phyloP scores from a whole-genome alignment of 2,113 vertebrate species.

The Sinocyclocheilus maitianheensis region DNA sequence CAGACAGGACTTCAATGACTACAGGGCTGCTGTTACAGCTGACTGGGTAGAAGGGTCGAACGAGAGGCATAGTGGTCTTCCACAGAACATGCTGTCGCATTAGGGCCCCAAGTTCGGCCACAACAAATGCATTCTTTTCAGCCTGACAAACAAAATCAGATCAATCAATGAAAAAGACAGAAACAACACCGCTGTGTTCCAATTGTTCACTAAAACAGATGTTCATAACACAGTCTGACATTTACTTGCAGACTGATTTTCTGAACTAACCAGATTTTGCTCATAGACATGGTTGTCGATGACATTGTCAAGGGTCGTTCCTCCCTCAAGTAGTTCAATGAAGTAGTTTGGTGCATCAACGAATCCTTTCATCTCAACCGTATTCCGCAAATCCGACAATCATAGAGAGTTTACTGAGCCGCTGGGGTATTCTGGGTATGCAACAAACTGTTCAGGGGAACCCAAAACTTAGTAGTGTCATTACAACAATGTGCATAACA shows the following conservation, averaged over 20 bases:
- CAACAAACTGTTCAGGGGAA: slow-evolving; percentile 89
- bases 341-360: slow-evolving; percentile 93
- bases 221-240: background rate
- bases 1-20: slow-evolving; percentile 90
- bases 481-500: background rate
- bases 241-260: background rate
- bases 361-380: slow-evolving; percentile 99
- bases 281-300: slow-evolving; percentile 94
- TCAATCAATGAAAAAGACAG: background rate
- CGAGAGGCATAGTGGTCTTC: slow-evolving; percentile 82
- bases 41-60: slow-evolving; percentile 93
- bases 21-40: slow-evolving; percentile 90
- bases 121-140: slow-evolving; percentile 93
- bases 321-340: slow-evolving; percentile 91
- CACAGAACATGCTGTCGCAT: slow-evolving; percentile 89
- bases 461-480: background rate
- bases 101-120: slow-evolving; percentile 92
- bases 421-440: slow-evolving; percentile 96
- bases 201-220: background rate
- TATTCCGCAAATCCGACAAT: slow-evolving; percentile 97
- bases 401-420: slow-evolving; percentile 95
- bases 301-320: slow-evolving; percentile 88
- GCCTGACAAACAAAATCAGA: slow-evolving; percentile 70
- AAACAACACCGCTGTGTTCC: background rate
- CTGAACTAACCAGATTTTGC: slow-evolving; percentile 86